Percentiles rank a stretch among this genome's conserved stretches.
These are phyloP conservation scores for Hesperia comma DNA, from an alignment of 2,888 invertebrate genomes.

Conservation along the genomic window DNA sequence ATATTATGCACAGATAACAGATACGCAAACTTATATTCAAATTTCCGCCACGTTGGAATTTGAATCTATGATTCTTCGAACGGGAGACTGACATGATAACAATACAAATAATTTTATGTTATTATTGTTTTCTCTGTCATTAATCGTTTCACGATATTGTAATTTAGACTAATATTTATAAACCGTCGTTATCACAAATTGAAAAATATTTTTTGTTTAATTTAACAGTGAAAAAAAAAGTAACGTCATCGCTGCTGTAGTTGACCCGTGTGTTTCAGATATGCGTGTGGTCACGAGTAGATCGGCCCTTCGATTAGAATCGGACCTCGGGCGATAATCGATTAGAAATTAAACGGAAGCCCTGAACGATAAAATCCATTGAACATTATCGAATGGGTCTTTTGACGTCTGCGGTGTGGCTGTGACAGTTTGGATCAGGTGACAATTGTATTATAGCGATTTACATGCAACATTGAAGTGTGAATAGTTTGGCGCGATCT, in stretches of 20 bases:
- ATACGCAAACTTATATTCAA: no score
- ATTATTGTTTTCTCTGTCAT: no score
- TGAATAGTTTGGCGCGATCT: not conserved
- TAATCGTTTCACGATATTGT: no score
- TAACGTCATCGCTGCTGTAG: constrained; percentile 3
- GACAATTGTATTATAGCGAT: not conserved
- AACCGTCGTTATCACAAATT: no score
- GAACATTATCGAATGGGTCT: constrained; percentile 42
- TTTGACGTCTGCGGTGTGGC: constrained; percentile 22
- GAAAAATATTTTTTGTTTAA: not conserved
- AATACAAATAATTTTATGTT: no score
- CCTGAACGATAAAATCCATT: constrained; percentile 53
- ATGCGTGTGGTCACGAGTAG: constrained; percentile 62
- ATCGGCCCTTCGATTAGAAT: constrained; percentile 58
- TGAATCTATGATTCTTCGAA: no score
- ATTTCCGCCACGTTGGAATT: no score
- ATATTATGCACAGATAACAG: no score
- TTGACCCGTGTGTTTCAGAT: constrained; percentile 17
- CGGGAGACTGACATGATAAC: no score
- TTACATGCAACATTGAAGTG: not conserved
- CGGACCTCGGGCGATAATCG: constrained; percentile 52
- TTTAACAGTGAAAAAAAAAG: not conserved
- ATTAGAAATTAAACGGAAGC: constrained; percentile 54
- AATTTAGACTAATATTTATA: no score
- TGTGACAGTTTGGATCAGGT: constrained; percentile 32